A percentile compares a stretch with the other conserved stretches of the same genome.
These are phyloP conservation scores for Mesopsocus fuscifrons DNA, from an alignment of 2,888 invertebrate genomes.

Conservation along the genomic window DNA sequence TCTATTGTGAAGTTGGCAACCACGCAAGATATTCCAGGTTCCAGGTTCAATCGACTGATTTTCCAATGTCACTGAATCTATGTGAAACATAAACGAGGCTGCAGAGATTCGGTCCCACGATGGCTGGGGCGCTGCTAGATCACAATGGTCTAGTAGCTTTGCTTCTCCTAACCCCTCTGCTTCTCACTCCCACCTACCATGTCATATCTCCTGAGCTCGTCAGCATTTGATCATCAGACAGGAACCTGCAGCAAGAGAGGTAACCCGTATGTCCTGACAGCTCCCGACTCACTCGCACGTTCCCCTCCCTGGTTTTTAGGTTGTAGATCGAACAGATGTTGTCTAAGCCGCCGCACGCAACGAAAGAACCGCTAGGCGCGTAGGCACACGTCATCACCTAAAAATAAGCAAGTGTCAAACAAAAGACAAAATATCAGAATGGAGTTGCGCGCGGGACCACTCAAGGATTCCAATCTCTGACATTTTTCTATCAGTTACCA, in stretches of 20 bases:
- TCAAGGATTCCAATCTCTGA: background rate
- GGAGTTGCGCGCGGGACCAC: background rate
- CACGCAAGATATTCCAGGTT: no score
- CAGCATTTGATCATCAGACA: slow-evolving; percentile 98
- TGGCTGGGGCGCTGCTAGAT: no score
- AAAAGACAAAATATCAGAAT: background rate
- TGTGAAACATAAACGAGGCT: no score
- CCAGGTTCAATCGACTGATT: no score
- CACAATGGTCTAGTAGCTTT: no score
- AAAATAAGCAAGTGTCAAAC: no score
- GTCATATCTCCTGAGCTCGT: slow-evolving; percentile 99
- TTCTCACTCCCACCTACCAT: slow-evolving; percentile 89
- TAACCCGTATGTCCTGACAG: slow-evolving; percentile 99
- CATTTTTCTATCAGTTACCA: background rate
- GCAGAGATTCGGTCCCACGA: no score
- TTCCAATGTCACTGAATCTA: no score
- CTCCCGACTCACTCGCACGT: slow-evolving; percentile 96
- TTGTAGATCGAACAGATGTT: slow-evolving; percentile 99
- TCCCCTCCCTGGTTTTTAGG: slow-evolving; percentile 95
- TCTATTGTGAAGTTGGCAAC: no score
- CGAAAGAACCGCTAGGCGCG: slow-evolving; percentile 97
- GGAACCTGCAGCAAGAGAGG: slow-evolving; percentile 97
- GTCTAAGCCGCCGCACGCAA: slow-evolving; percentile 98
- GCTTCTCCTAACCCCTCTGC: no score
- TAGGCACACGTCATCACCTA: slow-evolving; percentile 99